phyloP scores from a whole-genome alignment of 64 coral and sea anemone species.

The Dendrophyllia cribrosa region DNA sequence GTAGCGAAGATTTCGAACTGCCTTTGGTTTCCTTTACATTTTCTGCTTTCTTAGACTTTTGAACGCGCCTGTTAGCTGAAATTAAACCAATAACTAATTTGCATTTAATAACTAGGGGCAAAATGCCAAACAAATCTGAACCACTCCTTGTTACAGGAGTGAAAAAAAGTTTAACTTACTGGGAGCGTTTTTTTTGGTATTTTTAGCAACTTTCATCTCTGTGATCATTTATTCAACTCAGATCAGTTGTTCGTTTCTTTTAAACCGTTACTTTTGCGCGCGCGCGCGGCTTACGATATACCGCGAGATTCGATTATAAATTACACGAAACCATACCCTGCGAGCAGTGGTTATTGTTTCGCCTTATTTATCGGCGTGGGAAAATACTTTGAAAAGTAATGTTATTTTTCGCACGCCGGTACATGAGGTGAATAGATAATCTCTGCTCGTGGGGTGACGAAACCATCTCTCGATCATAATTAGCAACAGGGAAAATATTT shows the following conservation, averaged over 20 bases:
- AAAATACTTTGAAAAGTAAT: too few species aligned
- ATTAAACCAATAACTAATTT: background rate
- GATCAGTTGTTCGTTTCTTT: background rate
- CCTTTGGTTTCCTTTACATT: conserved; percentile 8
- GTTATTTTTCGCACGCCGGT: too few species aligned
- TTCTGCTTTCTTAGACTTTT: conserved; percentile 19
- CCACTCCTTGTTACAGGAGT: too few species aligned
- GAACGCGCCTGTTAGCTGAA: background rate
- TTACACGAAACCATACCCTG: too few species aligned
- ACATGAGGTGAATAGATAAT: too few species aligned
- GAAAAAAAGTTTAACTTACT: background rate
- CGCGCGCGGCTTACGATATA: conserved; percentile 17
- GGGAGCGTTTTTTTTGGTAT: background rate
- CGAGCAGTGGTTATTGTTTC: too few species aligned
- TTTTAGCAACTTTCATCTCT: conserved; percentile 27
- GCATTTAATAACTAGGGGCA: too few species aligned
- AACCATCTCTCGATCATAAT: background rate
- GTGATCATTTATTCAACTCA: background rate
- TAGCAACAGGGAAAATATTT: too few species aligned
- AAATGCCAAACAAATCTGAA: too few species aligned
- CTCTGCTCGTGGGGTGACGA: too few species aligned
- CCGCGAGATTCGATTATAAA: background rate
- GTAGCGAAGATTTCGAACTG: background rate
- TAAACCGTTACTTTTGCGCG: conserved; percentile 13
- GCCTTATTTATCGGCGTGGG: too few species aligned